Evolutionary conservation across 2,888 invertebrate species (phyloP), one percentile per base, ranked within the genome.

Genomic region (Ochropleura leucogaster): DNA sequence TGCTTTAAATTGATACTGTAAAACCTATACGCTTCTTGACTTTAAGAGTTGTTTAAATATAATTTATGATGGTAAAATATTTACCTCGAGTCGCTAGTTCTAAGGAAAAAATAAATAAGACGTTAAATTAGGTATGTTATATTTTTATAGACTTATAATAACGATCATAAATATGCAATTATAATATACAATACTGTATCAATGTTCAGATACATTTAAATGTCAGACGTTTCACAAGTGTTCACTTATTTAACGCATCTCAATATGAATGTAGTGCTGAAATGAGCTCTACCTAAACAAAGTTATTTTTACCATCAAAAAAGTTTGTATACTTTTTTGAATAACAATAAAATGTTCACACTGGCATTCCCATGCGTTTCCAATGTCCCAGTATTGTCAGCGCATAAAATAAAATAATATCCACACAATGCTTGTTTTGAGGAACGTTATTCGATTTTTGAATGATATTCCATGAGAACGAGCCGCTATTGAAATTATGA

Each of bases 371-470:
- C 85, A 86, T 81, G 81, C 80, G 83, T 86, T 84, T 85, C 82
- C 77, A 79, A 77, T 82, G 83, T 89, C 88, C 47, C 89, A 86
- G 87, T 84, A 89, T 89, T 89, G 88, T 88, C 81, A 81, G 67
- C 70, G 69, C n/a, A 70, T 85, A 84, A 85, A 86, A 84, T 85
- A 84, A 84, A 86, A 86, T 80, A 87, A 73, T 87, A 83, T 76
- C 67, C 77, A 72, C 80, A 87, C 86, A 87, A 84, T 87, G 82
- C 80, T 79, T 87, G 86, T 85, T 87, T 86, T 85, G 84, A 79
- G 77, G 84, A 82, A 86, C 75, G 76, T 65, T 77, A 77, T 68
- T 80, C 69, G 80, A 78, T 82, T 86, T 86, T 81, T 74, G 76
- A 77, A 74, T 86, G 77, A 83, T 80, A 83, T 80, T 71, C 47